A percentile compares a stretch with the other conserved stretches of the same genome.
Evolutionary conservation across 2,888 invertebrate species (phyloP).

Genomic region (Podabrus alpinus): DNA sequence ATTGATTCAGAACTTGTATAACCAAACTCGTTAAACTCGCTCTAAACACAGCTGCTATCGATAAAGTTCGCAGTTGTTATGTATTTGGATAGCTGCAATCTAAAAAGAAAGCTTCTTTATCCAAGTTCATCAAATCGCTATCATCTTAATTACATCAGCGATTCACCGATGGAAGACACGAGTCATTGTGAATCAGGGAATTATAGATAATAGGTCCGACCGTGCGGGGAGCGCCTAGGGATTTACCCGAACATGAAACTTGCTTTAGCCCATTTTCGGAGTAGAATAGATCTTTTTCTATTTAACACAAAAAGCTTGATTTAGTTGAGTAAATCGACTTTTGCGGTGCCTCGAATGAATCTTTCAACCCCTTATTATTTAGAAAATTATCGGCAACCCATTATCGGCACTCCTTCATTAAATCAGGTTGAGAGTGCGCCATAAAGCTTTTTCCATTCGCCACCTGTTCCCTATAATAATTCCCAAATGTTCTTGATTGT

Average conservation of each 20-base stretch:
- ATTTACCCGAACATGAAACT: slow-evolving; percentile 41
- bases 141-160: slow-evolving; percentile 47
- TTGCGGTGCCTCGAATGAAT: slow-evolving; percentile 26
- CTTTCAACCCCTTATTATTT: slow-evolving; percentile 21
- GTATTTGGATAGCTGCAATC: slow-evolving; percentile 18
- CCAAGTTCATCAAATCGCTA: slow-evolving; percentile 42
- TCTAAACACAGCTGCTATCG: slow-evolving; percentile 6
- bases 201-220: slow-evolving; percentile 45
- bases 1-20: slow-evolving; percentile 35
- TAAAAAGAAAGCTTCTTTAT: slow-evolving; percentile 10
- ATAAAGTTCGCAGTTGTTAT: slow-evolving; percentile 14
- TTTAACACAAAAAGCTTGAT: slow-evolving; percentile 44
- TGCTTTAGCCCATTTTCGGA: slow-evolving; percentile 37
- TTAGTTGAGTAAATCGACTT: slow-evolving; percentile 40
- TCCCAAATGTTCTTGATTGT: neutral
- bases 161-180: slow-evolving; percentile 41
- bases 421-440: slow-evolving; percentile 10
- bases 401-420: slow-evolving; percentile 20
- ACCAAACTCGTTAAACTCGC: slow-evolving; percentile 36
- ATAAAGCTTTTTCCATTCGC: slow-evolving; percentile 24
- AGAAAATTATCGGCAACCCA: slow-evolving; percentile 14
- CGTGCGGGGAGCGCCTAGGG: slow-evolving; percentile 40
- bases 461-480: slow-evolving; percentile 31
- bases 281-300: slow-evolving; percentile 42
- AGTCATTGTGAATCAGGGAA: slow-evolving; percentile 48